Evolutionary conservation across 2,888 invertebrate species (phyloP), one percentile per base, ranked within the genome.

Genomic region (Ariolimax columbianus): DNA sequence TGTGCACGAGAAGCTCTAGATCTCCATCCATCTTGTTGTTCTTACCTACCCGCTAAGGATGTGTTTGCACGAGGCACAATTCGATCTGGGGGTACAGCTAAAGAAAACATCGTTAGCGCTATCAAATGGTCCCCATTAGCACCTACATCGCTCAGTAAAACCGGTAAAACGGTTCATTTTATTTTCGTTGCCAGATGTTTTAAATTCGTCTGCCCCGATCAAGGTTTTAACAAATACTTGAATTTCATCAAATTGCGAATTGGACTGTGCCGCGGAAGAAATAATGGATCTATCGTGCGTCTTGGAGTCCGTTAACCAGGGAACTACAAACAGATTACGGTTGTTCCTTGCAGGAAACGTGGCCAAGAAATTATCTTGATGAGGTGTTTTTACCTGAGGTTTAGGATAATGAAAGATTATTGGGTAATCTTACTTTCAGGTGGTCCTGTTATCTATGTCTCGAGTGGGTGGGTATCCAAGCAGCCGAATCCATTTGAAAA

Each of bases 71-170:
- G 36, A 38, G 63, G 36, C 3, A 19, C 63, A 17, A 59, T 38
- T 40, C 26, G 63, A 59, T 78, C 63, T 40, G 66, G 26, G 1
- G 63, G 7, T 26, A 30, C 1, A 7, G 59, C 78, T 78, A 78
- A 63, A 78, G n/a, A 78, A 38, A 78, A 78, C 78, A 78, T 78
- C 78, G 26, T 78, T 78, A 63, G 78, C 51, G 78, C 78, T 78
- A 78, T 78, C 78, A 63, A 78, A 78, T 78, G 63, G 78, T 63
- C 38, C 36, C 78, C 55, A 78, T 78, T 78, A 78, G 30, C 59
- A 17, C 36, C 38, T 51, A 1, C 63, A n/a, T 6, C 59, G 40
- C 38, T 40, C 2, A 78, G 38, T 30, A 63, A 66, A 78, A 14
- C 40, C 40, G 30, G 40, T 40, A 59, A 63, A n/a, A 1, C 3